Percentiles rank a stretch among this genome's conserved stretches.
phyloP scores from a whole-genome alignment of 1,140 invertebrate species.

The Portunus trituberculatus region DNA sequence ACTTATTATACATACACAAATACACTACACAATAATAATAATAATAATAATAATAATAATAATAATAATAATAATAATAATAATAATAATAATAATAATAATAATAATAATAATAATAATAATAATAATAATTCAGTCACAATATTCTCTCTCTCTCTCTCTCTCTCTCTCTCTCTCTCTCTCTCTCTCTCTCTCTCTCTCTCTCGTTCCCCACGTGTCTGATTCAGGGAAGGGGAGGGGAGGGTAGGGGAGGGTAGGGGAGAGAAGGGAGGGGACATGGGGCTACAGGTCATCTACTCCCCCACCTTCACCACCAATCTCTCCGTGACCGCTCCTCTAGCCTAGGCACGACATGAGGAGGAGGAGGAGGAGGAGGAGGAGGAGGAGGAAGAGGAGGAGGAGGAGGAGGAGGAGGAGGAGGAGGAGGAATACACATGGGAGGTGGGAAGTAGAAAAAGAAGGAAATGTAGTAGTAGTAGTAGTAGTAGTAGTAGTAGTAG shows the following conservation, averaged over 20 bases:
- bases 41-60: too few relatives aligned
- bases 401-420: background rate
- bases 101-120: conserved; percentile 3
- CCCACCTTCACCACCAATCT: background rate
- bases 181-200: background rate
- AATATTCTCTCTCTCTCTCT: background rate
- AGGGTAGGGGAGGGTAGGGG: background rate
- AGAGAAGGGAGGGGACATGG: background rate
- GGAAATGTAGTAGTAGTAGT: background rate
- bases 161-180: background rate
- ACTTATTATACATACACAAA: too few relatives aligned
- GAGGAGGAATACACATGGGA: background rate
- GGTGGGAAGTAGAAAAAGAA: background rate
- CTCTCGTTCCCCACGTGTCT: background rate
- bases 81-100: background rate
- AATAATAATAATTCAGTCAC: background rate
- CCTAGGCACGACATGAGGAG: background rate
- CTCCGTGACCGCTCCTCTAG: background rate
- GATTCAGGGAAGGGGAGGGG: background rate
- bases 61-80: background rate
- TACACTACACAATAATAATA: too few relatives aligned
- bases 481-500: conserved; percentile 22
- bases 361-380: conserved; percentile 16
- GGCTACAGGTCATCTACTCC: background rate
- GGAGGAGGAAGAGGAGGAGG: background rate